Conservation (phyloP, 2,888 invertebrate genomes). For the Plagodis pulveraria region DNA sequence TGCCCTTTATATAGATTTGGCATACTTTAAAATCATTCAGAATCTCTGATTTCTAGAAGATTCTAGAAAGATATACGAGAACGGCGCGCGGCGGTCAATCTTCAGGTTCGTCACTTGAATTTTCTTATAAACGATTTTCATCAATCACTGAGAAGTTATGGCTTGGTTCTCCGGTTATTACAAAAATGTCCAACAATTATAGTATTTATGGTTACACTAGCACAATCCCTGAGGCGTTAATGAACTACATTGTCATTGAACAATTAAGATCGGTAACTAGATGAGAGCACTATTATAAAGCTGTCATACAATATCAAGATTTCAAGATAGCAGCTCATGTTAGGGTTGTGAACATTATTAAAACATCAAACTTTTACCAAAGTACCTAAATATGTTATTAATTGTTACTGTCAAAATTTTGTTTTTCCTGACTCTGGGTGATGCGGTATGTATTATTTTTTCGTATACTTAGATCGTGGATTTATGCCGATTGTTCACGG, state of each 20-base stretch:
- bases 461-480: too few relatives aligned
- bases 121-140: too few relatives aligned
- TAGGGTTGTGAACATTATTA: constrained; percentile 28
- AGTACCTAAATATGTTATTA: constrained; percentile 47
- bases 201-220: constrained; percentile 24
- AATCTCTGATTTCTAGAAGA: too few relatives aligned
- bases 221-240: constrained; percentile 33
- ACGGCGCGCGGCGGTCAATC: too few relatives aligned
- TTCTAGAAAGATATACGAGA: too few relatives aligned
- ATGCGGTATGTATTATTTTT: constrained; percentile 59
- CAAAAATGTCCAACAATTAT: too few relatives aligned
- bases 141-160: too few relatives aligned
- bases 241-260: constrained; percentile 34
- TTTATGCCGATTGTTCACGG: too few relatives aligned
- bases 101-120: too few relatives aligned
- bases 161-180: too few relatives aligned
- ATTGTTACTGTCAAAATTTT: constrained; percentile 54
- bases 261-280: constrained; percentile 33
- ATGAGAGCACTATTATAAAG: constrained; percentile 46
- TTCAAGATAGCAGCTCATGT: constrained; percentile 52
- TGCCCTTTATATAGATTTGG: too few relatives aligned
- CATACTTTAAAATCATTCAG: too few relatives aligned
- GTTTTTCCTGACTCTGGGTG: constrained; percentile 52
- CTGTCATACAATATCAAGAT: constrained; percentile 44
- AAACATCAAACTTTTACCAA: constrained; percentile 5